Evolutionary conservation across 2,113 vertebrate genomes (phyloP), one percentile per base, ranked within the genome.

Genomic region (Neolamprologus tretocephalus): DNA sequence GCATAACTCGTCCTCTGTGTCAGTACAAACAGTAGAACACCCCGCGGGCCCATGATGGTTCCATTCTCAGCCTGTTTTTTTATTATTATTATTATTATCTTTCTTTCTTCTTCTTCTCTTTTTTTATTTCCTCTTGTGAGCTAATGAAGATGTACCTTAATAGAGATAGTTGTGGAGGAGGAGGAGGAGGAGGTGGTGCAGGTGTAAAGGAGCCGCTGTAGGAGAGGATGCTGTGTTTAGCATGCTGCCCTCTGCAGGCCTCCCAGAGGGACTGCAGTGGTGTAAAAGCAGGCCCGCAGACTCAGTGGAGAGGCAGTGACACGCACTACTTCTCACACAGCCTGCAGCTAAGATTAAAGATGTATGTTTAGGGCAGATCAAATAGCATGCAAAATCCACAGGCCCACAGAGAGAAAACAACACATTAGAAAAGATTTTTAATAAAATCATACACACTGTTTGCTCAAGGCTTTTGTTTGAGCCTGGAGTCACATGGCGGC

Each of bases 1-100:
- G 95, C 96, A 96, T 96, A 97, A 96, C 96, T 96, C 93, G 94
- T 97, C 95, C 96, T 97, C 96, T 95, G 96, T 95, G 96, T 96
- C 95, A 94, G 94, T 95, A 94, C 95, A 96, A 96, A 95, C 96
- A 96, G 94, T 87, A 91, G 94, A 96, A 95, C 92, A 93, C 96
- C 96, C 96, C 4, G 88, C 81, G 94, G 95, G 96, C 93, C 88
- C 89, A 90, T 91, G 91, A 94, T 92, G 90, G 90, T 93, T 95
- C 94, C 90, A 92, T 94, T 89, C 89, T 92, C 92, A 88, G 89
- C 40, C 92, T 95, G 90, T 89, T 92, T 80, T 91, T 7, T 81
- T 8, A 0, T 49, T 49, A 5, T 73, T 33, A 19, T 68, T 68
- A 13, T 68, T 37, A 5, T 78, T n/a, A n/a, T 49, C 16, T 31